A percentile compares a stretch with the other conserved stretches of the same genome.
Evolutionary conservation across 2,888 invertebrate genomes (phyloP).

Genomic region (Formica aserva): DNA sequence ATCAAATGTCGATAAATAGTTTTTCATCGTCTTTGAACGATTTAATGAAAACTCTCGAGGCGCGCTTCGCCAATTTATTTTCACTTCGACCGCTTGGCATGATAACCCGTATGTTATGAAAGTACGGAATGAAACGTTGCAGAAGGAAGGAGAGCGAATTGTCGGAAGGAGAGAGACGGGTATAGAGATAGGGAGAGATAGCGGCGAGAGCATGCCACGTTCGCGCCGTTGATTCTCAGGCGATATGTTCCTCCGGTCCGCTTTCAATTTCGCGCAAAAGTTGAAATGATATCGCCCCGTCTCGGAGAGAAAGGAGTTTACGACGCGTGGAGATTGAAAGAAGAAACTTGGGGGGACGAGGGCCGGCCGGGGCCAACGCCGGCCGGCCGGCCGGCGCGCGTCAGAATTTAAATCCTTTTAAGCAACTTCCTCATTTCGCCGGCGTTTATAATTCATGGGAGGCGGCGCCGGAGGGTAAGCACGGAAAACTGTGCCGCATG

Average conservation of each 20-base stretch:
- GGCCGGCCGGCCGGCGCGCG: slow-evolving; percentile 41
- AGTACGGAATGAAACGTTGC: slow-evolving; percentile 29
- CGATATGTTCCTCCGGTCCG: slow-evolving; percentile 57
- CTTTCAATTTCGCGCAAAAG: slow-evolving; percentile 67
- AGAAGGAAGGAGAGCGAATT: slow-evolving; percentile 20
- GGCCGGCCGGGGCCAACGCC: background rate
- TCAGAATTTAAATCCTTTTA: slow-evolving; percentile 71
- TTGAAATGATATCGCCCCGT: slow-evolving; percentile 61
- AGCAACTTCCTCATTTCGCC: slow-evolving; percentile 71
- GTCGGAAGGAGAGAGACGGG: slow-evolving; percentile 1
- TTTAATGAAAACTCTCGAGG: slow-evolving; percentile 21
- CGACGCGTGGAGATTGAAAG: slow-evolving; percentile 62
- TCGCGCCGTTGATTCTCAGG: slow-evolving; percentile 56
- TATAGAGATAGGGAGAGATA: slow-evolving; percentile 1
- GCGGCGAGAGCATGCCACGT: slow-evolving; percentile 42
- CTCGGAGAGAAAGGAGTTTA: slow-evolving; percentile 56
- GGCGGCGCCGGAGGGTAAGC: slow-evolving; percentile 36
- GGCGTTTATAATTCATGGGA: slow-evolving; percentile 72
- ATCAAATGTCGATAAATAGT: slow-evolving; percentile 31
- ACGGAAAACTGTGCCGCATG: slow-evolving; percentile 51
- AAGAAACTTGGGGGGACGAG: slow-evolving; percentile 56
- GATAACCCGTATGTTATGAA: slow-evolving; percentile 47
- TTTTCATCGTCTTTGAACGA: background rate
- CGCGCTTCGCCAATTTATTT: slow-evolving; percentile 43
- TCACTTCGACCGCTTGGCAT: slow-evolving; percentile 44